Base-by-base conservation (phyloP, 1,140 invertebrate genomes). In the Bombus difficillimus region DNA sequence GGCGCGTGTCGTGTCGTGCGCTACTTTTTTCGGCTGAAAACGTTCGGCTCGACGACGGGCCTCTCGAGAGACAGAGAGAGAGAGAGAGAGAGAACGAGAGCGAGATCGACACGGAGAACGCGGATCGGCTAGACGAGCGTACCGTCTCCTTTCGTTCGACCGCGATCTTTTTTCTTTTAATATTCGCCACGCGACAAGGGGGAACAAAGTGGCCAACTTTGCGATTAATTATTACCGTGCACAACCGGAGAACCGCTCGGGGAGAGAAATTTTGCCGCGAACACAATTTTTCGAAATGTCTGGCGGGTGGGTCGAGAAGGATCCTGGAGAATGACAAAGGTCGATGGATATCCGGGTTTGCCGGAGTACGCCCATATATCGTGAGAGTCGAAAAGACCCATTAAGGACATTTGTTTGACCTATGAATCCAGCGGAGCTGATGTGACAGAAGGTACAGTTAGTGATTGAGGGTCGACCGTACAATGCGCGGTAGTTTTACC, bases 141-240 rank as follows among this genome's bases (percentile, higher is more conserved):
- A 41, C 18, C 59, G 13, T 25, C 37, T 53, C 39, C 25, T n/a
- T 22, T 57, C 69, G 15, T 68, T 83, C 73, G 72, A 75, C 15
- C 43, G 62, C 15, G 15, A 22, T 76, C 34, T 57, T 53, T 59
- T 53, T 53, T 53, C 47, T 6, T 53, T 53, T 53, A 53, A 53
- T 53, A 53, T 53, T 53, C 47, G 47, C 18, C 1, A 8, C 47
- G 71, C 73, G 41, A 6, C 73, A 39, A 62, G 32, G 39, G 39
- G 83, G 53, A 9, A n/a, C 10, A 28, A 80, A 85, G 77, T 80
- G 32, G 83, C 83, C 41, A 80, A 34, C 25, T 64, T 43, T 73
- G 83, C 83, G 75, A 85, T 80, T 85, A 80, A 85, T 85, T 85
- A 85, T 80, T 8, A 62, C 32, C 76, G 37, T 3, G 34, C 6